A percentile compares a stretch with the other conserved stretches of the same genome.
Conservation (phyloP, 2,888 invertebrate genomes). For the Stramonita haemastoma region DNA sequence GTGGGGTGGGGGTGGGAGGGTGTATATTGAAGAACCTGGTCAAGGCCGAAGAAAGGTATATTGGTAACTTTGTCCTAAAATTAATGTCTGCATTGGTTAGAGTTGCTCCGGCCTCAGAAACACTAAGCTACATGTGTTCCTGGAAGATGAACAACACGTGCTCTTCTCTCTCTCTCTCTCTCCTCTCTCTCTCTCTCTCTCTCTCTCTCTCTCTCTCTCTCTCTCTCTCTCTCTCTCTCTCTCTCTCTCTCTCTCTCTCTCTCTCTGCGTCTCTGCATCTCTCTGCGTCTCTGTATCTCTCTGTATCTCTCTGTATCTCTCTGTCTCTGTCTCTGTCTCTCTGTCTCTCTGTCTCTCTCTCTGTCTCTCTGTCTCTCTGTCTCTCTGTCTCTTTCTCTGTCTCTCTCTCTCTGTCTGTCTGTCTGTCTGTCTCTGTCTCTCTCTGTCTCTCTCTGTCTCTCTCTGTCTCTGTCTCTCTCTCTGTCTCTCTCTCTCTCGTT, state of each 20-base stretch:
- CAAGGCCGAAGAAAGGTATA: too few species aligned
- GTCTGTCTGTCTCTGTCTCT: background rate
- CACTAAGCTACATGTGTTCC: too few species aligned
- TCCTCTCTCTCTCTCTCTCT: background rate
- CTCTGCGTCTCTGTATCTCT: background rate
- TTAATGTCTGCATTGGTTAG: too few species aligned
- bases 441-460: background rate
- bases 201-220: conserved; percentile 4
- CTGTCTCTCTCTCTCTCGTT: background rate
- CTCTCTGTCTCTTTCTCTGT: background rate
- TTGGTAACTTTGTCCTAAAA: too few species aligned
- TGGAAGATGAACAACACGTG: too few species aligned
- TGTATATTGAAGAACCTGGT: too few species aligned
- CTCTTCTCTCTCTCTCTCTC: background rate
- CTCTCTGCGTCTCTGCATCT: background rate
- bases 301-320: background rate
- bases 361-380: background rate
- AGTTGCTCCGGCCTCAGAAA: too few species aligned
- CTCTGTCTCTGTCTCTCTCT: background rate
- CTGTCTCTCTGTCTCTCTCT: background rate
- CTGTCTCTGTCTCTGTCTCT: background rate
- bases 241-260: background rate
- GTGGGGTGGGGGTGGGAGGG: too few species aligned
- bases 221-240: background rate
- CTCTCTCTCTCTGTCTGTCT: background rate